Conservation (phyloP, 2,797 vertebrate species). For the Urocyon cinereoargenteus region DNA sequence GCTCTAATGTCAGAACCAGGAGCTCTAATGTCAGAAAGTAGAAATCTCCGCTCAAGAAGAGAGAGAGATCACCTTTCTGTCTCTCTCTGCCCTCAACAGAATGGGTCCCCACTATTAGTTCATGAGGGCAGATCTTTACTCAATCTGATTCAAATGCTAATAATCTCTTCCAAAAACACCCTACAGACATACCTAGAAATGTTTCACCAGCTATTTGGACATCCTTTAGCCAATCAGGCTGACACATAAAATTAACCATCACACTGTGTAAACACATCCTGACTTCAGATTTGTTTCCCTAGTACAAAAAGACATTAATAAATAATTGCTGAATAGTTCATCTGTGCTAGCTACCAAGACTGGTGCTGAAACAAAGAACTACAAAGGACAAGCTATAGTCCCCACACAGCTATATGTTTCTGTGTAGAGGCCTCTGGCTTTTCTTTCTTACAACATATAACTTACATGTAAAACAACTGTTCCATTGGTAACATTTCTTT, state of each 20-base stretch:
- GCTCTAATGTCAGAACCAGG: background rate
- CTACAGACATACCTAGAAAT: background rate
- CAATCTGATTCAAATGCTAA: background rate
- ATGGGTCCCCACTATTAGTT: background rate
- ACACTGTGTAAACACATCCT: background rate
- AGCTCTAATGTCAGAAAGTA: background rate
- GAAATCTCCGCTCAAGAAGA: background rate
- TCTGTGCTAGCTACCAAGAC: background rate
- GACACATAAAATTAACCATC: constrained; percentile 35
- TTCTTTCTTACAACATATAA: background rate
- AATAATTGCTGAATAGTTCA: background rate
- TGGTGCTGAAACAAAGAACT: background rate
- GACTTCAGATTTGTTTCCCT: background rate
- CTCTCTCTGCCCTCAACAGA: background rate
- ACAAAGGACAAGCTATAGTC: background rate
- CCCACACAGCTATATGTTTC: background rate
- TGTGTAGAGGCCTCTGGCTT: background rate
- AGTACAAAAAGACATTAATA: constrained; percentile 40
- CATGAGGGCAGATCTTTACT: background rate
- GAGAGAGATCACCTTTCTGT: background rate
- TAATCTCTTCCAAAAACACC: constrained; percentile 7
- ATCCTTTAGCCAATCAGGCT: background rate
- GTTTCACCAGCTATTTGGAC: background rate
- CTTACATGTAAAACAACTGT: background rate
- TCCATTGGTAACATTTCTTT: background rate